Base-by-base conservation (phyloP, 2,797 vertebrate genomes). In the Typhlichthys subterraneus region DNA sequence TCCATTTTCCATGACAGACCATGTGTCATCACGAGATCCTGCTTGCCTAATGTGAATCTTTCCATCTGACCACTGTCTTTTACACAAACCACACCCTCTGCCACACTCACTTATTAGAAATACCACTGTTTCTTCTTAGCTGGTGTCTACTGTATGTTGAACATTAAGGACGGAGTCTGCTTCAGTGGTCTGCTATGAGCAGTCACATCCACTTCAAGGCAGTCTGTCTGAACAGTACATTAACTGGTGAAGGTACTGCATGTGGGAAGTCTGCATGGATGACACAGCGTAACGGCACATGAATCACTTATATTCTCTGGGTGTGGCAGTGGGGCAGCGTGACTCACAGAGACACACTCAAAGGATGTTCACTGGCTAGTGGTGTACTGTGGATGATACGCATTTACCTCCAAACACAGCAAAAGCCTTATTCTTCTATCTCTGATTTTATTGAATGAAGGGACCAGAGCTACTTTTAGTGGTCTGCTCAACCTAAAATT, bases 221-320 rank as follows among this genome's bases (percentile, higher is more conserved):
- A n/a, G 17, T 54, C 53, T 5, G 50, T 13, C 9, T 31, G 6
- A 54, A 58, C 50, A 45, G 8, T 11, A 12, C 5, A 63, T 57
- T 13, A 51, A 54, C 67, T 54, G 54, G 46, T 54, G 49, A 68
- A 60, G 3, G 57, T 13, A 29, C 23, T 29, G 23, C 4, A 65
- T 72, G 50, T n/a, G 42, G 51, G 19, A n/a, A 2, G 31, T n/a
- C 42, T 38, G 2, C 56, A 61, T 52, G 58, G 67, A 15, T 57
- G 29, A 42, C 58, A 65, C 72, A 58, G 15, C 61, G 45, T 15
- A n/a, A 64, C 45, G 31, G 72, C 46, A 46, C 51, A 74, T 83
- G 48, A 83, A 85, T 84, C 75, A 85, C 80, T 86, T 61, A 86
- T 76, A 14, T 71, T 57, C 5, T 51, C 51, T 13, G 61, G 63